Conservation (phyloP, 2,888 invertebrate genomes). For the Parochlus steinenii region DNA sequence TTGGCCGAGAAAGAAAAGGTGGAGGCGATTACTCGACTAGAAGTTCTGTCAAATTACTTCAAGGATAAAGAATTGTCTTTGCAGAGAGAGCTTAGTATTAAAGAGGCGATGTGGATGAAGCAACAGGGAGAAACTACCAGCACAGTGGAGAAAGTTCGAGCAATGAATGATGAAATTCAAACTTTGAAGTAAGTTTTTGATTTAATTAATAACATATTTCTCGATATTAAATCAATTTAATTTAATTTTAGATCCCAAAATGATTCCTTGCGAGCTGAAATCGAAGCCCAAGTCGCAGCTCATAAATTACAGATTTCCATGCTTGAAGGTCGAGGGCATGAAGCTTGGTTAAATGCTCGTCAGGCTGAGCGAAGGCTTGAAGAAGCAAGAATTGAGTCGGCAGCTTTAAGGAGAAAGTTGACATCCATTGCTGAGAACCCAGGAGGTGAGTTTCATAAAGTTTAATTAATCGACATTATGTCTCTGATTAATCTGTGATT, state of each 20-base stretch:
- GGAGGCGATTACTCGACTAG: conserved; percentile 67
- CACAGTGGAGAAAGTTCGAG: conserved; percentile 59
- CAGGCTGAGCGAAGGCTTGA: conserved; percentile 69
- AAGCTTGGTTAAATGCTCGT: conserved; percentile 69
- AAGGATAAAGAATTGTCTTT: conserved; percentile 77
- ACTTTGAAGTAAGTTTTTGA: conserved; percentile 46
- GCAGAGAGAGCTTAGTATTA: conserved; percentile 60
- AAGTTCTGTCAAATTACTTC: conserved; percentile 77
- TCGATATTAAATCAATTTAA: conserved; percentile 2
- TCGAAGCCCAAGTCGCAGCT: conserved; percentile 64
- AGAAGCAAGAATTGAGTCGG: conserved; percentile 57
- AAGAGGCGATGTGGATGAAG: conserved; percentile 61
- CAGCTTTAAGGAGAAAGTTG: conserved; percentile 44
- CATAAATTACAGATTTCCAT: conserved; percentile 52
- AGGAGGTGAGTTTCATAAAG: conserved; percentile 12
- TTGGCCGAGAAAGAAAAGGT: conserved; percentile 50
- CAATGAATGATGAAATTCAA: conserved; percentile 63
- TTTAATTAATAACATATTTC: conserved; percentile 1
- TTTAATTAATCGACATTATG: not conserved
- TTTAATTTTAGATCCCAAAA: conserved; percentile 32
- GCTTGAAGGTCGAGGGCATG: conserved; percentile 69
- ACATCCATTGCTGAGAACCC: conserved; percentile 23
- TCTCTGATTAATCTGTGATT: conserved; percentile 7
- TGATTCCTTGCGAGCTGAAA: conserved; percentile 56
- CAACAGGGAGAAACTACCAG: conserved; percentile 69